Conservation (phyloP, 2,888 invertebrate species). For the Drosophila picticornis region DNA sequence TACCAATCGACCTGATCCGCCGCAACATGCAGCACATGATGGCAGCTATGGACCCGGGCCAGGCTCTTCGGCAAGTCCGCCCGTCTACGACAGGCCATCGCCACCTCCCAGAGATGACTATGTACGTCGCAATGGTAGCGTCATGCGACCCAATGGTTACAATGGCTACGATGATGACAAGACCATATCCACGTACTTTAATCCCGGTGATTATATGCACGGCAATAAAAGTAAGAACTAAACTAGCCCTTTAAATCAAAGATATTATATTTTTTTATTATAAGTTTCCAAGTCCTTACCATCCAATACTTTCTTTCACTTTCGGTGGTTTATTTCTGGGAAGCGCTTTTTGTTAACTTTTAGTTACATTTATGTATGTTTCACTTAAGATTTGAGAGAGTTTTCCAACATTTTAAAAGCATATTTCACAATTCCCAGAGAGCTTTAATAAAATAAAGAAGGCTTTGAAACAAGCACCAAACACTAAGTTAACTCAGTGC, state of each 20-base stretch:
- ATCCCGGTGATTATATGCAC: constrained; percentile 84
- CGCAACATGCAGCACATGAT: constrained; percentile 39
- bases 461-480: too few species aligned
- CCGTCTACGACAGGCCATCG: constrained; percentile 49
- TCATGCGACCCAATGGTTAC: constrained; percentile 65
- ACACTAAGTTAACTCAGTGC: too few species aligned
- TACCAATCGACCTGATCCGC: constrained; percentile 82
- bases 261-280: not conserved
- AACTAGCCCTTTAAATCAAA: not conserved
- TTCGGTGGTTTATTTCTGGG: not conserved
- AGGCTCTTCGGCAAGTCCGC: constrained; percentile 60
- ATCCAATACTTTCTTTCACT: not conserved
- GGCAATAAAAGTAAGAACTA: constrained; percentile 79
- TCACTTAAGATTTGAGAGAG: not conserved
- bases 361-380: not conserved
- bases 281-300: not conserved
- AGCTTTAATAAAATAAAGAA: too few species aligned
- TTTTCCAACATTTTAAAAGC: not conserved
- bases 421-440: not conserved
- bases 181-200: constrained; percentile 84
- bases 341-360: too few species aligned
- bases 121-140: constrained; percentile 64
- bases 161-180: constrained; percentile 81
- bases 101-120: constrained; percentile 61
- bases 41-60: constrained; percentile 40